Evolutionary conservation across 2,797 vertebrate species (phyloP).

Genomic region (Octomys mimax): DNA sequence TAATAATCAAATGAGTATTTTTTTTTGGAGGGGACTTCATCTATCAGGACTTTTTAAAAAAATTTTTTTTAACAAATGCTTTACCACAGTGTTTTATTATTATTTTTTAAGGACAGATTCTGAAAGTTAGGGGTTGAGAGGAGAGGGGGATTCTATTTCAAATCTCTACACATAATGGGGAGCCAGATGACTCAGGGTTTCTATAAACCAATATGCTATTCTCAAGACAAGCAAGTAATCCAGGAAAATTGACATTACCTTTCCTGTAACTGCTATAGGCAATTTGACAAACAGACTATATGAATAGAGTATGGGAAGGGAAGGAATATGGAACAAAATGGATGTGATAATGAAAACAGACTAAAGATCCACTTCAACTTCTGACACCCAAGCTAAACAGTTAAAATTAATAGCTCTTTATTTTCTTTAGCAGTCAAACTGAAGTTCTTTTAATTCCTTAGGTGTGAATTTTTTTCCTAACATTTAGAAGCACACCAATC

Average conservation of each 20-base stretch:
- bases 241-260: neutral
- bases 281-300: neutral
- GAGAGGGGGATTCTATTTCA: neutral
- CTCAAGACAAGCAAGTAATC: neutral
- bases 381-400: slow-evolving; percentile 19
- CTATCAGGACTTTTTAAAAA: neutral
- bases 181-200: neutral
- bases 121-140: neutral
- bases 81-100: slow-evolving; percentile 32
- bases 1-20: slow-evolving; percentile 37
- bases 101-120: neutral
- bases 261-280: neutral
- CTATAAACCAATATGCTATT: neutral
- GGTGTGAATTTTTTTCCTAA: slow-evolving; percentile 36
- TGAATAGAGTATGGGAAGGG: neutral
- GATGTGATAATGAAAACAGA: neutral
- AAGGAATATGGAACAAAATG: slow-evolving; percentile 19
- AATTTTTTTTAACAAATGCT: slow-evolving; percentile 17
- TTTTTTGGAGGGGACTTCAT: slow-evolving; percentile 23
- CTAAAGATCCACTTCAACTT: slow-evolving; percentile 5
- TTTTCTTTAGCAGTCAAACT: neutral
- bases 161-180: neutral
- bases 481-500: neutral
- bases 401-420: neutral
- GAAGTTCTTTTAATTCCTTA: slow-evolving; percentile 39